These are phyloP conservation scores for Marmota flaviventris DNA, from an alignment of 2,113 vertebrate species.

Conservation along the genomic window DNA sequence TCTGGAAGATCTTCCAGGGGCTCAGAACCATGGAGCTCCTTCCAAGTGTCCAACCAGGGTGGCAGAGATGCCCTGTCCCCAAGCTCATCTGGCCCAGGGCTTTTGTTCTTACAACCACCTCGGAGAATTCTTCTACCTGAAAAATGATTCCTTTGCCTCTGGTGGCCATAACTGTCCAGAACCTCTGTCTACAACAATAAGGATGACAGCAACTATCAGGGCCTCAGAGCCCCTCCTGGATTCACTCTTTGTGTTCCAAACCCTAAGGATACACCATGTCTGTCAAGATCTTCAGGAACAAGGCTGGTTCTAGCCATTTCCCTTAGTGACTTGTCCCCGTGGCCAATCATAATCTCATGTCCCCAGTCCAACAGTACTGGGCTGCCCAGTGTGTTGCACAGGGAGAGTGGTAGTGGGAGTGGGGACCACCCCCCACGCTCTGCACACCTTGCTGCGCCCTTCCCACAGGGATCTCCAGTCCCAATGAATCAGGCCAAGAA, in stretches of 20 bases:
- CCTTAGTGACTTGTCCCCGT: neutral
- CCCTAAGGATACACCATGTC: accelerated
- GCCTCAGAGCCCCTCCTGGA: neutral
- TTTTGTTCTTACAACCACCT: accelerated
- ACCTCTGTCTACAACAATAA: neutral
- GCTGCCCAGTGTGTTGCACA: neutral
- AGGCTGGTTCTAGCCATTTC: neutral
- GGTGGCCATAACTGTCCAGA: neutral
- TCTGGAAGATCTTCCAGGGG: neutral
- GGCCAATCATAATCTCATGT: neutral
- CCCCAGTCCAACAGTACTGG: too few relatives aligned
- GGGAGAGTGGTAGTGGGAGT: neutral
- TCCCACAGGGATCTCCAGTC: neutral
- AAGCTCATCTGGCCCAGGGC: neutral
- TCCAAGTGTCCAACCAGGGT: neutral
- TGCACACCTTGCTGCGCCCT: neutral
- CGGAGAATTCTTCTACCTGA: neutral
- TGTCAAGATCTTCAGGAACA: neutral
- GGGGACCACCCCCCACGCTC: neutral
- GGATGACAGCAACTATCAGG: neutral
- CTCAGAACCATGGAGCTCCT: neutral
- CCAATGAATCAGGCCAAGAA: neutral
- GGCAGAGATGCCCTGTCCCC: neutral
- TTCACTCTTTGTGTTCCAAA: neutral
- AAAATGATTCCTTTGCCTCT: neutral